Base-by-base conservation (phyloP, 2,797 vertebrate species). In the Rhabdophis nuchalis region DNA sequence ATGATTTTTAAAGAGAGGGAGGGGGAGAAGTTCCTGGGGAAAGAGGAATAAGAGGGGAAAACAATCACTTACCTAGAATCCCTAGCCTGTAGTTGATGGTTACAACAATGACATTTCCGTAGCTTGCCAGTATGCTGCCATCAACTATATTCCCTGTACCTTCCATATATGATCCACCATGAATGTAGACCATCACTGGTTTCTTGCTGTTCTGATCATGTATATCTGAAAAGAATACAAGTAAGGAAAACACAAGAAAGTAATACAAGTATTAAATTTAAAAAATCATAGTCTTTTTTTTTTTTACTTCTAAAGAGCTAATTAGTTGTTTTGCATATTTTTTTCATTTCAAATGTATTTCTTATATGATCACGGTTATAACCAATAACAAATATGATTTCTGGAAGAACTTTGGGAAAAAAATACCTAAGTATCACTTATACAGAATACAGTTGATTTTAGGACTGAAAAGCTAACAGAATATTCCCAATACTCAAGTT, bases 151-250 rank as follows among this genome's bases (percentile, higher is more conserved):
- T 99, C 8, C 98, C 99, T 0, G 99, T 99, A 4, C 99, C 99
- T 89, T 99, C 99, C 98, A 99, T 99, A 95, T 99, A 99, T 86
- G 99, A 99, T 27, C 99, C 99, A 1, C 99, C 99, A 1, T 99
- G 99, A 95, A 99, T 99, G 93, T 99, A 99, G 27, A 99, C 99
- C 99, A 99, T 99, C n/a, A 99, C 99, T 0, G 99, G 99, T 94
- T 99, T 99, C 86, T 98, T 97, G 54, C 98, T 98, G 91, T 98
- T 99, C 93, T 99, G 98, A 92, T 99, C 98, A 25, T 99, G 99
- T 96, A 99, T 99, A 93, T 99, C 99, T 99, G 97, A 60, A 95
- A 96, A 96, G 96, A 94, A 89, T 87, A 91, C 92, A 96, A 96
- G 96, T 91, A 95, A 96, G 94, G 89, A 95, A 92, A 96, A 97